Percentiles rank a stretch among this genome's conserved stretches.
These are phyloP conservation scores for Phalloptychus januarius DNA, from an alignment of 2,797 vertebrate genomes.

Conservation along the genomic window DNA sequence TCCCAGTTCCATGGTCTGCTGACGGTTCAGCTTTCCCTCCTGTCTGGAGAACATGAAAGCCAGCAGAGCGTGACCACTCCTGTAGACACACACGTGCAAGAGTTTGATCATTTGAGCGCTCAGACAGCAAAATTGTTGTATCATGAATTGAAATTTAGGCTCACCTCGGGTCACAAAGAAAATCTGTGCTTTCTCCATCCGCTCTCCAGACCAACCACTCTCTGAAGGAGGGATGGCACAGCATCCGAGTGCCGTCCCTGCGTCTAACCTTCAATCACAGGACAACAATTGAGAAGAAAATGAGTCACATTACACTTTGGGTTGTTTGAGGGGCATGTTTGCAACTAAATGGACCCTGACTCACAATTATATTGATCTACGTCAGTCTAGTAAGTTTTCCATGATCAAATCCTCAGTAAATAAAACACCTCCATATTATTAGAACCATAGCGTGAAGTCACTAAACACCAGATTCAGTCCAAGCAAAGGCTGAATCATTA, in stretches of 20 bases:
- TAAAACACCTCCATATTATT: background rate
- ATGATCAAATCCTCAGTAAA: background rate
- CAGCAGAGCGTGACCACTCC: conserved; percentile 94
- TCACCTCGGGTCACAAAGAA: conserved; percentile 96
- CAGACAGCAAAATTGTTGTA: background rate
- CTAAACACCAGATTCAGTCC: conserved; percentile 2
- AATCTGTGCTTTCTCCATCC: conserved; percentile 93
- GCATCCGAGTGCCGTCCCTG: conserved; percentile 95
- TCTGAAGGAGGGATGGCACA: conserved; percentile 96
- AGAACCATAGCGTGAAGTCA: background rate
- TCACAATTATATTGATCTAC: too few relatives aligned
- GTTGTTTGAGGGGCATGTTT: too few relatives aligned
- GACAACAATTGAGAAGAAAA: background rate
- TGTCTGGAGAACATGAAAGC: conserved; percentile 99
- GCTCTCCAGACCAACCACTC: conserved; percentile 98
- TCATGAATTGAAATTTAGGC: conserved; percentile 9
- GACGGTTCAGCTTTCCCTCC: conserved; percentile 95
- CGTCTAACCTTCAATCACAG: conserved; percentile 76
- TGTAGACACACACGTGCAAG: conserved; percentile 53
- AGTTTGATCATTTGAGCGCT: background rate
- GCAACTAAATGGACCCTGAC: too few relatives aligned
- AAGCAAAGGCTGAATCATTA: conserved; percentile 26
- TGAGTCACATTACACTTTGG: background rate
- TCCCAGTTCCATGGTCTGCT: conserved; percentile 98
- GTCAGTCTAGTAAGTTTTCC: background rate